Evolutionary conservation across 2,113 vertebrate species (phyloP), one percentile per base, ranked within the genome.

Genomic region (Misgurnus anguillicaudatus): DNA sequence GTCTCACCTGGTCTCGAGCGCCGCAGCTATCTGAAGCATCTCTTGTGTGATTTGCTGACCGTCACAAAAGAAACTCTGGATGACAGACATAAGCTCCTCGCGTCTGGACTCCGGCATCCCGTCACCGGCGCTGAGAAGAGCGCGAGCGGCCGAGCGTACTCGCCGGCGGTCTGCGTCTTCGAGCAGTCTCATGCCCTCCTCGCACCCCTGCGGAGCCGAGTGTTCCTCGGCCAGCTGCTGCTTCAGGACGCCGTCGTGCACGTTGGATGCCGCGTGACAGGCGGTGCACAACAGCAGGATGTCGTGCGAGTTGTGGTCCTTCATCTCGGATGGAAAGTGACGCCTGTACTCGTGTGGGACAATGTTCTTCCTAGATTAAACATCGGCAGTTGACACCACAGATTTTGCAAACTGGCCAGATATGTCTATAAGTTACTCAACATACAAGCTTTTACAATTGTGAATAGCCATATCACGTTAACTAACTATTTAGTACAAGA

Each of bases 261-360:
- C 94, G 81, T 97, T 98, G 66, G 96, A 98, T 64, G 96, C 83
- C 2, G 95, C 97, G 11, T 99, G 98, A 89, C 98, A 99, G 75
- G 93, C 91, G 0, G 97, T 98, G 85, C 98, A 99, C 10, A 99
- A 95, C 0, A 99, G 91, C 84, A 99, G 92, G 84, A 99, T 96
- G 0, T 99, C 98, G 0, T 99, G 98, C 1, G 96, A 99, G 87
- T 97, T 99, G 91, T 99, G 98, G 91, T 99, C 97, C 87, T 99
- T 99, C 96, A 99, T 96, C 89, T 98, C 95, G 0, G 93, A 89
- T 41, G 98, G 98, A 62, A 99, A 99, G 83, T 99, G 96, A 2
- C 95, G 95, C 5, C 98, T 87, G 90, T 99, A 99, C 81, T 99
- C 97, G 0, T 98, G 97, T 0, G 98, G 98, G 41, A 99, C 95